Evolutionary conservation across 2,888 invertebrate genomes (phyloP).

Genomic region (Cryptus armator): DNA sequence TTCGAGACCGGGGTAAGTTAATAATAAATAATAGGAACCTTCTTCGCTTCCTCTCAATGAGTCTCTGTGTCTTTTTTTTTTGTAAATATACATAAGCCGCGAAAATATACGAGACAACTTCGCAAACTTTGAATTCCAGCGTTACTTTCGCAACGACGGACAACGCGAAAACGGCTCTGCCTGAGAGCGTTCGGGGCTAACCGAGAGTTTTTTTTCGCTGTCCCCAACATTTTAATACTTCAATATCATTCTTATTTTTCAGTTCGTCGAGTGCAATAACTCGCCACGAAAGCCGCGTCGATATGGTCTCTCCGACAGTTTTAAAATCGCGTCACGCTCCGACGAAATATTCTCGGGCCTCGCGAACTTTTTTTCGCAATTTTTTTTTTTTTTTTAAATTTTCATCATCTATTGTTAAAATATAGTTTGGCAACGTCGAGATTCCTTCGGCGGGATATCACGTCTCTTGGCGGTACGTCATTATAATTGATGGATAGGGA

Average conservation of each 20-base stretch:
- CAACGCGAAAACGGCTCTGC: no score
- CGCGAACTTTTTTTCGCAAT: not conserved
- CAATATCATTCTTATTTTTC: conserved; percentile 49
- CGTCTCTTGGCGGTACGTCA: not conserved
- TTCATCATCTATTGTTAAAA: not conserved
- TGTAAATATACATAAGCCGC: no score
- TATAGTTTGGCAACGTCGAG: not conserved
- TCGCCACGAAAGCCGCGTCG: not conserved
- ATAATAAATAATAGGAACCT: conserved; percentile 11
- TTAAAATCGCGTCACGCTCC: conserved; percentile 34
- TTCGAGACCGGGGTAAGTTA: not conserved
- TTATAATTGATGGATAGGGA: not conserved
- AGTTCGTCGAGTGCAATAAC: conserved; percentile 17
- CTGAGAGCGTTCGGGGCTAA: not conserved
- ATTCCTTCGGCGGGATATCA: not conserved
- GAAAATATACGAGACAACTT: no score
- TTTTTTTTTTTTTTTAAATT: not conserved
- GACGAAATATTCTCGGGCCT: conserved; percentile 17
- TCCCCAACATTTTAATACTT: no score
- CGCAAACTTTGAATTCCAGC: not conserved
- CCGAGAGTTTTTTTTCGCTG: no score
- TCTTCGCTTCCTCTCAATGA: not conserved
- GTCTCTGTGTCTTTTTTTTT: not conserved
- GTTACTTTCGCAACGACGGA: not conserved
- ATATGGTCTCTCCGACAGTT: not conserved